Evolutionary conservation across 2,113 vertebrate genomes (phyloP), one percentile per base, ranked within the genome.

Genomic region (Pampusana beccarii): DNA sequence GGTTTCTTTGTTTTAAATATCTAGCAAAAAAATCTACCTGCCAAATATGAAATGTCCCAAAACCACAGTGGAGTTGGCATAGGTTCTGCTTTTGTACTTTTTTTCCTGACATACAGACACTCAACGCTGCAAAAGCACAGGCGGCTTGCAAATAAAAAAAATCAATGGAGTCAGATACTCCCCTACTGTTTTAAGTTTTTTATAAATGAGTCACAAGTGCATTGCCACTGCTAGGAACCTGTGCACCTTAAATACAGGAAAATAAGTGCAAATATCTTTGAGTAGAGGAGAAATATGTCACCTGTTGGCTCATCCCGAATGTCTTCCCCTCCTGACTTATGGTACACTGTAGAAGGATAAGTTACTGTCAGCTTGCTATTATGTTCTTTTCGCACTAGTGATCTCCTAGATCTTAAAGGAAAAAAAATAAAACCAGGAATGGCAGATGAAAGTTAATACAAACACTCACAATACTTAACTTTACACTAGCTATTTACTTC

Each of bases 321-420:
- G 28, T 19, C 21, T 51, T 81, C 51, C 44, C 82, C 70, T 50
- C 91, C 90, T 46, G 91, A 83, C 36, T 98, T 94, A 57, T 8
- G 97, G 72, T 85, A 65, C 9, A 80, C 93, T 62, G 96, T 66
- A 6, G 96, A 54, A 3, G 98, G 98, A n/a, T 98, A 97, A 1
- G 98, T 98, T 56, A 99, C 78, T 9, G 98, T 99, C 92, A 99
- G 97, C 67, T 99, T 99, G 94, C 98, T 99, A 97, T 99, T 99
- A 92, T 99, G 99, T 80, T 99, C 99, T 86, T 98, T 98, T 8
- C 99, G 97, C 46, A 99, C 90, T 7, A 97, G 34, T 4, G 98
- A 98, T 60, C 97, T 98, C 51, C 98, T 97, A 2, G 97, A 95
- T 79, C 99, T 99, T 70, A 23, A 86, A 93, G 36, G 20, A 24